Conservation (phyloP, 1,140 invertebrate species). For the Eufriesea mexicana region DNA sequence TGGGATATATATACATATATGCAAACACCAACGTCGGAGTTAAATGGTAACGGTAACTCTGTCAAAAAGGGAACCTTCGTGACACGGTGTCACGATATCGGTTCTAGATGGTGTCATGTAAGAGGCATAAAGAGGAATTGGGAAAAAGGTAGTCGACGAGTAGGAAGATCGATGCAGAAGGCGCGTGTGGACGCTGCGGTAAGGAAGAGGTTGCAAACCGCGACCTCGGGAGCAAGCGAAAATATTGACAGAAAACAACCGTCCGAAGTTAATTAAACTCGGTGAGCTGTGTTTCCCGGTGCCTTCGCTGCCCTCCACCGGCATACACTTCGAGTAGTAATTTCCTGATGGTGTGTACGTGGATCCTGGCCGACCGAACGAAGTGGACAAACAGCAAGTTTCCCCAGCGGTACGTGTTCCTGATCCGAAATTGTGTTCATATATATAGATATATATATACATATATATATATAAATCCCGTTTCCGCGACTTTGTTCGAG, state of each 20-base stretch:
- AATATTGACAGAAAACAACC: constrained; percentile 79
- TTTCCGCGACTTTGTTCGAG: constrained; percentile 18
- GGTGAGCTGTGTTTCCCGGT: constrained; percentile 68
- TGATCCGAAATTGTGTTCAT: constrained; percentile 66
- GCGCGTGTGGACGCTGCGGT: constrained; percentile 31
- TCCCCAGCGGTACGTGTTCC: constrained; percentile 66
- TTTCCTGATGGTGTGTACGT: constrained; percentile 75
- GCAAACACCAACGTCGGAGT: too few relatives aligned
- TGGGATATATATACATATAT: too few relatives aligned
- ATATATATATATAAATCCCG: constrained; percentile 17
- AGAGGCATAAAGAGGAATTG: not conserved
- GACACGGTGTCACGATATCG: too few relatives aligned
- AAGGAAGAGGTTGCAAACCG: constrained; percentile 56
- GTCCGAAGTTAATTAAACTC: constrained; percentile 78
- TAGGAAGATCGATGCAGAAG: constrained; percentile 35
- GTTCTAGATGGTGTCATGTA: too few relatives aligned
- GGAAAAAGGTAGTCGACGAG: not conserved
- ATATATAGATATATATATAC: constrained; percentile 50
- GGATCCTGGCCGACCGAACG: constrained; percentile 66
- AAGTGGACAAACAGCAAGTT: constrained; percentile 73
- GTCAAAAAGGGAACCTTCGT: too few relatives aligned
- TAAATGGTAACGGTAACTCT: too few relatives aligned
- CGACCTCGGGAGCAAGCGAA: constrained; percentile 65
- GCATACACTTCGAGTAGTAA: constrained; percentile 73
- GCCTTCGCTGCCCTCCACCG: constrained; percentile 53